Conservation (phyloP, 2,113 vertebrate genomes). For the Oryctolagus cuniculus region mOryCun1.1 NC_091432.1:231920501-231921000, state of each 20-base stretch:
- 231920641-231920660: too few relatives aligned
- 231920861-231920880: neutral
- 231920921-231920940: neutral
- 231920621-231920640: too few relatives aligned
- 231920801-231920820: neutral
- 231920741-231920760: too few relatives aligned
- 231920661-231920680: neutral
- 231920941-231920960: neutral
- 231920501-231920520: neutral
- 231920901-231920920: neutral
- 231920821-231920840: neutral
- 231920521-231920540: too few relatives aligned
- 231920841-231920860: neutral
- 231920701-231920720: neutral
- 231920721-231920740: neutral
- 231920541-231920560: neutral
- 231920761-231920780: too few relatives aligned
- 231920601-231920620: neutral
- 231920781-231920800: neutral
- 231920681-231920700: too few relatives aligned
- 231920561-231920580: conserved; percentile 5
- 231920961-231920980: neutral
- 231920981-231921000: neutral
- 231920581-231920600: neutral
- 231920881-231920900: neutral